phyloP scores from a whole-genome alignment of 2,888 invertebrate species.

The Ernsta delagoae region DNA sequence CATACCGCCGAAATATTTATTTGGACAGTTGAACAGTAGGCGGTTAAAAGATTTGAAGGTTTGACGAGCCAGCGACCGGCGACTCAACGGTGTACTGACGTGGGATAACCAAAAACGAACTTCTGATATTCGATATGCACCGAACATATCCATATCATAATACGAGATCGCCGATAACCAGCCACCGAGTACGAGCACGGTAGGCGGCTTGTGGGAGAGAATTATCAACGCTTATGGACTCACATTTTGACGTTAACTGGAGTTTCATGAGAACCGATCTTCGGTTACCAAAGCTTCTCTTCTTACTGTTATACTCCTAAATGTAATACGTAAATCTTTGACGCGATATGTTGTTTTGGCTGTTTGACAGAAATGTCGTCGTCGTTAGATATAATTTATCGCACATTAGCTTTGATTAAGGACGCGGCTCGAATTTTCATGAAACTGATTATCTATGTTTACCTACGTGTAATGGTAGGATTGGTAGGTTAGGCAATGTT shows the following conservation, averaged over 20 bases:
- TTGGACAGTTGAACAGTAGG: constrained; percentile 22
- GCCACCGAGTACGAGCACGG: constrained; percentile 16
- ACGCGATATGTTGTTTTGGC: constrained; percentile 10
- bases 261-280: constrained; percentile 66
- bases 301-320: constrained; percentile 6
- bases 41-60: constrained; percentile 2
- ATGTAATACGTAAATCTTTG: constrained; percentile 20
- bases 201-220: constrained; percentile 37
- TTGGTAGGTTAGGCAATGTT: too few relatives aligned
- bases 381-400: constrained; percentile 21
- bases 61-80: constrained; percentile 17
- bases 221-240: constrained; percentile 43
- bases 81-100: constrained; percentile 18
- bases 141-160: constrained; percentile 29
- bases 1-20: constrained; percentile 18
- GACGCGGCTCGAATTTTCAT: constrained; percentile 13
- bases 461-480: neutral
- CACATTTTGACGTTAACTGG: constrained; percentile 61
- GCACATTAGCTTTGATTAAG: constrained; percentile 26
- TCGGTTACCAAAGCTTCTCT: constrained; percentile 53
- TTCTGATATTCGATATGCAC: constrained; percentile 35
- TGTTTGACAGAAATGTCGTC: constrained; percentile 20
- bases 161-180: constrained; percentile 33
- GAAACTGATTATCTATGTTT: constrained; percentile 3
- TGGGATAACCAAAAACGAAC: constrained; percentile 30